Base-by-base conservation (phyloP, 2,888 invertebrate genomes). In the Cremastinae sp. region DNA sequence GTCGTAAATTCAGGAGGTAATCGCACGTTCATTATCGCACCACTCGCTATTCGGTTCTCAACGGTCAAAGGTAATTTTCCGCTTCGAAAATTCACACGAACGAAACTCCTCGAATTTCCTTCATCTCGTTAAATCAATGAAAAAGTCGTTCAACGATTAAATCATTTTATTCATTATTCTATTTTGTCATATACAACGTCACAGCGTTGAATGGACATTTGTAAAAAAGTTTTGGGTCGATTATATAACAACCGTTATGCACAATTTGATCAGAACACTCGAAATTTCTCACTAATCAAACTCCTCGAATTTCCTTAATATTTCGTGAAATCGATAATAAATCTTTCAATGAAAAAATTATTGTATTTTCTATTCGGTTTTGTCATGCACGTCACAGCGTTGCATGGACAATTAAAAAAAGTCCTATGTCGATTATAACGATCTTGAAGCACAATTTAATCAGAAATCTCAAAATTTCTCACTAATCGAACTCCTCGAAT, bases 1-100 rank as follows among this genome's bases (percentile, higher is more conserved):
- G 22, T 58, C 69, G 62, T 64, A 49, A 74, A 74, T 69, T 41
- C 20, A 49, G 38, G 28, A 41, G 28, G 58, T 65, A 64, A 74
- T 70, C 69, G 53, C 45, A 12, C 49, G n/a, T 12, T 65, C 14
- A 7, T 49, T 59, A 59, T 74, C 45, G 5, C 22, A 14, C 20
- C 10, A 20, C 49, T 1, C 22, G 22, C 53, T 28, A 20, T 10
- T 54, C 53, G 36, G 28, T 61, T 61, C 43, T 61, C 36, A 34
- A 14, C 12, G 28, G 36, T 20, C 18, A 16, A 12, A 22, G n/a
- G 20, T 18, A 14, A 22, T 54, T 54, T 41, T 47, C 41, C 56
- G 41, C 56, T 41, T 22, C 51, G n/a, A 54, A 36, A 22, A n/a
- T 9, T 9, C 10, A 18, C 5, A 4, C 14, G 34, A 64, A 12